Percentiles rank a stretch among this genome's conserved stretches.
Evolutionary conservation across 2,113 vertebrate species (phyloP).

Genomic region (Cyrtonyx montezumae): DNA sequence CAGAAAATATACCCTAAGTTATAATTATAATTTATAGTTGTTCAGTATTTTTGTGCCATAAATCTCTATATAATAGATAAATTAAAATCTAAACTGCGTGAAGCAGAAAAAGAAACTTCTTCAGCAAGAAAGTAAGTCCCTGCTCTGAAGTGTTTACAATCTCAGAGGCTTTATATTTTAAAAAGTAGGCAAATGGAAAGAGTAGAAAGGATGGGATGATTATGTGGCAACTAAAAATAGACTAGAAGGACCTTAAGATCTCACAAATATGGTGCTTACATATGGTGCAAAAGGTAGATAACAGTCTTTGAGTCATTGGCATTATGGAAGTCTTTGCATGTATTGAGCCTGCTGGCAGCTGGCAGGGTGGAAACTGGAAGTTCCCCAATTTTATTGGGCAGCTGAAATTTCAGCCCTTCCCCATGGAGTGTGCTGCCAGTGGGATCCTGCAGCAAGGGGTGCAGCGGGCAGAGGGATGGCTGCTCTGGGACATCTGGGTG

Average conservation of each 20-base stretch:
- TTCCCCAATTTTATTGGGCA: too few relatives aligned
- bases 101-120: background rate
- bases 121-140: background rate
- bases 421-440: rapidly evolving
- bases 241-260: background rate
- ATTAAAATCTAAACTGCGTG: background rate
- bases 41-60: background rate
- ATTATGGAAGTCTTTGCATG: background rate
- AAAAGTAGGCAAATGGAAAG: background rate
- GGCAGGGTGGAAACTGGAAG: background rate
- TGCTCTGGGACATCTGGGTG: background rate
- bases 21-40: background rate
- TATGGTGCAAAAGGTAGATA: background rate
- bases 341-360: background rate
- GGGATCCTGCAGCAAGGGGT: background rate
- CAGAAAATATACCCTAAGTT: background rate
- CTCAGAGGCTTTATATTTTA: background rate
- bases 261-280: background rate
- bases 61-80: rapidly evolving
- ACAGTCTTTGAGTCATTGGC: background rate
- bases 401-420: background rate
- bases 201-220: background rate
- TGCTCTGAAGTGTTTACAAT: rapidly evolving
- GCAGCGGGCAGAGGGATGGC: rapidly evolving
- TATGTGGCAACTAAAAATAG: background rate